Base-by-base conservation (phyloP, 2,888 invertebrate genomes). In the Lasius fuliginosus region DNA sequence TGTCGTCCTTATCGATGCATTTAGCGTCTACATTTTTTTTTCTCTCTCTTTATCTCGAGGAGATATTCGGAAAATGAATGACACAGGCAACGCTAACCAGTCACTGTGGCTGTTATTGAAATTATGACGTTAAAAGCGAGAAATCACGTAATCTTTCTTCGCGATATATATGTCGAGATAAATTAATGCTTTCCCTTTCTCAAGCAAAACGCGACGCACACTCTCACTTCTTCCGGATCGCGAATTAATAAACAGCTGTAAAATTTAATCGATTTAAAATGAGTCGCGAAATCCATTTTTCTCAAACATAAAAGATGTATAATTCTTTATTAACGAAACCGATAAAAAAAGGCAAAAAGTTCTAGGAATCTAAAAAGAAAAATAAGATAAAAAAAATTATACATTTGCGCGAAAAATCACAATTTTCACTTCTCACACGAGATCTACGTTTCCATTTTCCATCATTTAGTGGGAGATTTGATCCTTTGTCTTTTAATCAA, bases 1-100 rank as follows among this genome's bases (percentile, higher is more conserved):
- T 5, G 79, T 79, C 79, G 60, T n/a, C 42, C 79, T 79, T 79
- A 79, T 79, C 79, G 74, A 60, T 46, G 74, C 58, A 60, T 46
- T 46, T 73, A 60, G 46, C 60, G 74, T 46, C 1, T 12, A 15
- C 23, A 30, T 69, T 62, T 84, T 27, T 27, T 74, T n/a, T 18
- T 67, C 36, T 27, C 40, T 18, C n/a, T 15, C 27, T 11, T 53
- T 42, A 27, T 12, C 58, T 33, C n/a, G 18, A 9, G 6, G 33
- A 58, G 46, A 36, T 36, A 42, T 12, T 18, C 18, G 49, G 71
- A 69, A 36, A 69, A 71, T 12, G 40, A 11, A 60, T 58, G 56
- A 58, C 18, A 40, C 8, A 1, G n/a, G 1, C 30, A 40, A 12
- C 40, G 46, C 5, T 64, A 23, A 49, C n/a, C 27, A 12, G 27